phyloP scores from a whole-genome alignment of 2,888 invertebrate genomes.

The Oscheius myriophilus region DNA sequence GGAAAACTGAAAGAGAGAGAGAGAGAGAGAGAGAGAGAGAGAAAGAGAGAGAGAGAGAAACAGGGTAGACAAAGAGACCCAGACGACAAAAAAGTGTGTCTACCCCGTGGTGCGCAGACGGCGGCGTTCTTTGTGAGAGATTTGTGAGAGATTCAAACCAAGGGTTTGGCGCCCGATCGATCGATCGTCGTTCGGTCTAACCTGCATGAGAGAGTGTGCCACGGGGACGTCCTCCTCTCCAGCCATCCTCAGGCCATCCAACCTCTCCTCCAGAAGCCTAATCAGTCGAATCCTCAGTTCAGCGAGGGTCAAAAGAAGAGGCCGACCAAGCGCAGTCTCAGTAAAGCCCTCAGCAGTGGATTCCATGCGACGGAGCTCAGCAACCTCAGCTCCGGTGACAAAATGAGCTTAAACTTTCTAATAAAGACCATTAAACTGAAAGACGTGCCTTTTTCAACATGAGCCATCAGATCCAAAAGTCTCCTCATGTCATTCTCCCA shows the following conservation, averaged over 20 bases:
- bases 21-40: background rate
- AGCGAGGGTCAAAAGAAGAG: conserved; percentile 36
- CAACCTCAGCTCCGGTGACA: conserved; percentile 13
- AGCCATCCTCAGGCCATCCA: conserved; percentile 55
- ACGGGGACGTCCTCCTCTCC: conserved; percentile 57
- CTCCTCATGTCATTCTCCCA: conserved; percentile 38
- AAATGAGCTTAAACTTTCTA: conserved; percentile 1
- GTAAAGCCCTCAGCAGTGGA: conserved; percentile 20
- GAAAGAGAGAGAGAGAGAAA: background rate
- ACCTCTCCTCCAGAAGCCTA: conserved; percentile 37
- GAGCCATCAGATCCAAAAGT: conserved; percentile 11
- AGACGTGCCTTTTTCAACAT: conserved; percentile 6
- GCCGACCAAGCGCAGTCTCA: conserved; percentile 38
- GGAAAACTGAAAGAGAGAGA: no score
- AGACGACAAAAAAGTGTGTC: conserved; percentile 11
- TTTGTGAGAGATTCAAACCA: no score
- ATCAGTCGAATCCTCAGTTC: conserved; percentile 36
- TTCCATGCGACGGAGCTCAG: conserved; percentile 21
- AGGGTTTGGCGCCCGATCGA: background rate
- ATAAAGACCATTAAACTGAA: no score
- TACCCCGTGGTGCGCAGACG: background rate
- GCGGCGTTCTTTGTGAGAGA: no score
- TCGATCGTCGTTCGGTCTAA: conserved; percentile 35
- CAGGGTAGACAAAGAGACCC: background rate
- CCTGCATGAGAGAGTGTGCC: conserved; percentile 56